Conservation (phyloP, 2,113 vertebrate genomes). For the Lycaon pictus region DNA sequence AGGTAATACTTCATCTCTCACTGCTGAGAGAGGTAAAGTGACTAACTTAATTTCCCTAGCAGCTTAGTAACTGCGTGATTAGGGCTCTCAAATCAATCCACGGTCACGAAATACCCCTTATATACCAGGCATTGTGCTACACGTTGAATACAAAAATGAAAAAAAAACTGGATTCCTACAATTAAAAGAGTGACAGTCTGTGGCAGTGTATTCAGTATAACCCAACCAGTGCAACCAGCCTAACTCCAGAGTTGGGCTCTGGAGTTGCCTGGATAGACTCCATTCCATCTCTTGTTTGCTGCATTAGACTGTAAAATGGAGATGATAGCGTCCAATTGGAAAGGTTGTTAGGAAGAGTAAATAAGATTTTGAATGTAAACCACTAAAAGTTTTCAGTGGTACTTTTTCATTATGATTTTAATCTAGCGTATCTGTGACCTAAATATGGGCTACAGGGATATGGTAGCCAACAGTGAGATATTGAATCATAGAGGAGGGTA, state of each 20-base stretch:
- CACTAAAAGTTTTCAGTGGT: neutral
- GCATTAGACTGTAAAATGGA: neutral
- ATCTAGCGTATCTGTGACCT: neutral
- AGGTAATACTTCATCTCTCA: neutral
- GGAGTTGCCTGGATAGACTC: neutral
- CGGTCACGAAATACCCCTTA: neutral
- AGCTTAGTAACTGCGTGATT: neutral
- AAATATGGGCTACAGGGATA: neutral
- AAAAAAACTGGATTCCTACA: neutral
- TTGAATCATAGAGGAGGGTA: neutral
- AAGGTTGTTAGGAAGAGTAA: neutral
- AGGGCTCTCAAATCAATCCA: neutral
- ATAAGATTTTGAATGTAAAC: slow-evolving; percentile 8
- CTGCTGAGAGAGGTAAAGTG: neutral
- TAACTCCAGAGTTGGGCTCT: neutral
- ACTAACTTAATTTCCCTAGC: neutral
- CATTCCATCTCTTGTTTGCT: neutral
- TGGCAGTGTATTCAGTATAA: neutral
- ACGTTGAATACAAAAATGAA: neutral
- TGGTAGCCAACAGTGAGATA: neutral
- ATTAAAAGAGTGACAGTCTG: neutral
- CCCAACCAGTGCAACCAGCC: neutral
- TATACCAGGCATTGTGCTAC: neutral
- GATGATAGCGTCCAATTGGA: neutral
- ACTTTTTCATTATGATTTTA: neutral